These are phyloP conservation scores for Sorex araneus DNA, from an alignment of 2,113 vertebrate genomes.

Conservation along the genomic window DNA sequence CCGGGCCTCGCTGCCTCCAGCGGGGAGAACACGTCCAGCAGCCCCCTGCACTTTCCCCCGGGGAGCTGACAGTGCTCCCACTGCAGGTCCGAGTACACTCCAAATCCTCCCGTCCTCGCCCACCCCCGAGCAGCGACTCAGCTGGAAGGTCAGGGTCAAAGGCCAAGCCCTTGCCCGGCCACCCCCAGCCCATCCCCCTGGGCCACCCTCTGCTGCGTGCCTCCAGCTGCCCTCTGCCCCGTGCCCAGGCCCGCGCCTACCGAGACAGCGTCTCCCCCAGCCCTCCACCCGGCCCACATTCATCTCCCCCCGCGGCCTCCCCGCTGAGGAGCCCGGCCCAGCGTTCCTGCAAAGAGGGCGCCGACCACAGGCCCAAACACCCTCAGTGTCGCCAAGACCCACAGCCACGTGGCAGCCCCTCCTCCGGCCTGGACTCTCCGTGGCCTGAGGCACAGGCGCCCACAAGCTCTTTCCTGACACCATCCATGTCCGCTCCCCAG, in stretches of 20 bases:
- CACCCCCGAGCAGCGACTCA: neutral
- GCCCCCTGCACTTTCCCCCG: too few species aligned
- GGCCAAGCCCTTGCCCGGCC: neutral
- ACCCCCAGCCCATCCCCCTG: rapidly evolving
- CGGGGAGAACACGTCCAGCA: too few species aligned
- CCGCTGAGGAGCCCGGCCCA: neutral
- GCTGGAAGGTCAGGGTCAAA: neutral
- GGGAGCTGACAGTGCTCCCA: too few species aligned
- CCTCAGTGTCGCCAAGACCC: neutral
- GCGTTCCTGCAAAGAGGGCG: neutral
- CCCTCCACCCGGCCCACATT: neutral
- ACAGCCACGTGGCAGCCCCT: neutral
- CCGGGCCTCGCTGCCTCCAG: too few species aligned
- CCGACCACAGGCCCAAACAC: neutral
- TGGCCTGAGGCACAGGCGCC: neutral
- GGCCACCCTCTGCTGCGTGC: neutral
- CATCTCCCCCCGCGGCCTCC: rapidly evolving
- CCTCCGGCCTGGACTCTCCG: neutral
- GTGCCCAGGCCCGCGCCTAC: neutral
- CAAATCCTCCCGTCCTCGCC: neutral
- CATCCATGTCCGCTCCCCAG: rapidly evolving
- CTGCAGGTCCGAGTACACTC: neutral
- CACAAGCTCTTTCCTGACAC: too few species aligned
- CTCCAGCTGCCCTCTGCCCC: neutral
- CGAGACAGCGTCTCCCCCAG: neutral